Evolutionary conservation across 2,113 vertebrate genomes (phyloP), one percentile per base, ranked within the genome.

Genomic region (Ranitomeya imitator): DNA sequence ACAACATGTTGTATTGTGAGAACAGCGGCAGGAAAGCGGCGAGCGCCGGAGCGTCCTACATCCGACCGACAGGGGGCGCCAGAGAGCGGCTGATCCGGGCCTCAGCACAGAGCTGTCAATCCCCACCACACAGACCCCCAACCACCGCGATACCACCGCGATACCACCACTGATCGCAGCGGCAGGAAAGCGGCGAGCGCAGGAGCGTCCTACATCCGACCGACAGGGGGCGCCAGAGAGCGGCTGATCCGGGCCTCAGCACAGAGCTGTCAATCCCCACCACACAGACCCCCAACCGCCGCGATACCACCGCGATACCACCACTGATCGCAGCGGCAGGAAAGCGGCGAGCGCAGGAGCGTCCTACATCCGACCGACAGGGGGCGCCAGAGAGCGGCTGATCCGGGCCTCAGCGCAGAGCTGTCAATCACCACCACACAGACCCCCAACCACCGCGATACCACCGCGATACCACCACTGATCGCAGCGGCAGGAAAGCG

Each of bases 1-100:
- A 3, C 21, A 12, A 23, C 85, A 86, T 63, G 45, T 67, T 77
- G 74, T 87, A 69, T 80, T 69, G 21, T 81, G 86, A 80, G 23
- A 52, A 67, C 26, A 84, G 63, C 37, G 15, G 13, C 2, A 55
- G 12, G 79, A 63, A 12, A 63, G 2, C 6, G n/a, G n/a, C 10
- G 11, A 31, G 26, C 9, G 8, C 67, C 4, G 21, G n/a, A 67
- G 13, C 21, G 21, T n/a, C n/a, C 3, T 10, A 67, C 21, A n/a
- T 13, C 9, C n/a, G 7, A 67, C 19, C 21, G 11, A 2, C 61
- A 21, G 3, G 16, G 8, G 37, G 37, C 37, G 37, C 5, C 2
- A 45, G 37, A 4, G 37, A 45, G 3, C 37, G 37, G 37, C 37
- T 45, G 37, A 45, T 45, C 37, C 0, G 55, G 55, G 14, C 7